A percentile compares a stretch with the other conserved stretches of the same genome.
Conservation (phyloP, 53 echinoderm and acorn worm species). For the Pentamera pediparva region DNA sequence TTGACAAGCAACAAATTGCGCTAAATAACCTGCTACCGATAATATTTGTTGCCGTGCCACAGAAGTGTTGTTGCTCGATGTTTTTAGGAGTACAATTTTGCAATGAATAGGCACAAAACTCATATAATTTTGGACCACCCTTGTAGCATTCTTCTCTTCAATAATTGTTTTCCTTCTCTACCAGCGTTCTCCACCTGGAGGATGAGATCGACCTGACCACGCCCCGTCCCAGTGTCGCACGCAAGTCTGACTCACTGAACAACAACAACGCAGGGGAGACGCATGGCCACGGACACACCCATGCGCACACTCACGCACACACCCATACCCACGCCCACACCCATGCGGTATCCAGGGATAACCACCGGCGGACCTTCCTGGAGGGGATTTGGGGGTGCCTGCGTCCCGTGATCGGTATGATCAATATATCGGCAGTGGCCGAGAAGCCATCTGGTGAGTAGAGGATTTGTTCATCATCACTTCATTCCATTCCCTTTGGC, state of each 20-base stretch:
- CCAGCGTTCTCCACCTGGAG: constrained; percentile 76
- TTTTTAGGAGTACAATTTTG: background rate
- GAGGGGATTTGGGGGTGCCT: constrained; percentile 95
- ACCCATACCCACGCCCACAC: constrained; percentile 47
- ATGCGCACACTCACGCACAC: constrained; percentile 39
- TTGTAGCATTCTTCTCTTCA: background rate
- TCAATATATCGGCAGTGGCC: constrained; percentile 69
- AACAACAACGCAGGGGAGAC: constrained; percentile 59
- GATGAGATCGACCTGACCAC: constrained; percentile 90
- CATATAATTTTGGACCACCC: background rate
- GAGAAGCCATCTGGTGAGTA: constrained; percentile 64
- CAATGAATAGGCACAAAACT: background rate
- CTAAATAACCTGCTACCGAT: too few relatives aligned
- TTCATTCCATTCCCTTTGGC: background rate
- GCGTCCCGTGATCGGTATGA: constrained; percentile 89
- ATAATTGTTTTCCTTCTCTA: background rate
- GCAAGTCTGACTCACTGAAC: constrained; percentile 64
- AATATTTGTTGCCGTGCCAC: too few relatives aligned
- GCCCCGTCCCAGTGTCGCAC: constrained; percentile 72
- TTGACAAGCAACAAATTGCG: too few relatives aligned
- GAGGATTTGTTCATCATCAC: background rate
- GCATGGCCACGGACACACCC: background rate
- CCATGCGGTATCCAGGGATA: constrained; percentile 58
- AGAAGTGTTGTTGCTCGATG: too few relatives aligned
- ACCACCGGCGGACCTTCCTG: constrained; percentile 76